Conservation (phyloP, 2,113 vertebrate species). For the Turdus rufiventris region DNA sequence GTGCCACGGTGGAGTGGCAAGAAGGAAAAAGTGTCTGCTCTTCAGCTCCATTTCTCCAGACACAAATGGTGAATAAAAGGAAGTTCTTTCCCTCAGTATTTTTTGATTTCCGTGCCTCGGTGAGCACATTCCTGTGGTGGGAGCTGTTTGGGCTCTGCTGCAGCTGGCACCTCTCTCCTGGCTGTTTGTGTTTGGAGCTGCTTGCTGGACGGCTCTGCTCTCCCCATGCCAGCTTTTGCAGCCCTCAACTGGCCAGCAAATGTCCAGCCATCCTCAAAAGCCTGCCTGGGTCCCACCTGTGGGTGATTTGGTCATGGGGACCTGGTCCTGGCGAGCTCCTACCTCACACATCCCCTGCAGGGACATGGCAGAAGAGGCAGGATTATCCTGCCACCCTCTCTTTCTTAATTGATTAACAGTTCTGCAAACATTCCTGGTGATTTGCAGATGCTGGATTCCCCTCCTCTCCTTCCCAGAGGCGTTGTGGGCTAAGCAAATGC, state of each 20-base stretch:
- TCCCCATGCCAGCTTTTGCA: conserved; percentile 73
- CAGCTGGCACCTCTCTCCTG: background rate
- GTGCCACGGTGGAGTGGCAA: background rate
- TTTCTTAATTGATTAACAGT: conserved; percentile 45
- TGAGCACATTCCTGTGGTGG: conserved; percentile 28
- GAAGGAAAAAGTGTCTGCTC: background rate
- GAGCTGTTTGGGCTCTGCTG: background rate
- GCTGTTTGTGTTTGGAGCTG: conserved; percentile 9
- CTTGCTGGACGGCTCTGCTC: conserved; percentile 60
- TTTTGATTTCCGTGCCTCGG: background rate
- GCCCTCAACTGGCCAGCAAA: background rate
- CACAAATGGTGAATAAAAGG: background rate
- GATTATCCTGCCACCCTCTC: background rate
- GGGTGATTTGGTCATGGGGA: background rate
- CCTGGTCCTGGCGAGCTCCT: background rate
- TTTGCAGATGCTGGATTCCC: background rate
- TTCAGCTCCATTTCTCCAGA: background rate
- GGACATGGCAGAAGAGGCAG: background rate
- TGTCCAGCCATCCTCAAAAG: background rate
- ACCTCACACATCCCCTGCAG: background rate
- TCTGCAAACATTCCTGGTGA: conserved; percentile 25
- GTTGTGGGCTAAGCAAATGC: background rate
- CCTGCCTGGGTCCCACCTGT: background rate
- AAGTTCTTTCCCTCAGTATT: background rate
- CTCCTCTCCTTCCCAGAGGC: background rate